phyloP scores from a whole-genome alignment of 2,888 invertebrate genomes.

The Drosophila acutilabella region DNA sequence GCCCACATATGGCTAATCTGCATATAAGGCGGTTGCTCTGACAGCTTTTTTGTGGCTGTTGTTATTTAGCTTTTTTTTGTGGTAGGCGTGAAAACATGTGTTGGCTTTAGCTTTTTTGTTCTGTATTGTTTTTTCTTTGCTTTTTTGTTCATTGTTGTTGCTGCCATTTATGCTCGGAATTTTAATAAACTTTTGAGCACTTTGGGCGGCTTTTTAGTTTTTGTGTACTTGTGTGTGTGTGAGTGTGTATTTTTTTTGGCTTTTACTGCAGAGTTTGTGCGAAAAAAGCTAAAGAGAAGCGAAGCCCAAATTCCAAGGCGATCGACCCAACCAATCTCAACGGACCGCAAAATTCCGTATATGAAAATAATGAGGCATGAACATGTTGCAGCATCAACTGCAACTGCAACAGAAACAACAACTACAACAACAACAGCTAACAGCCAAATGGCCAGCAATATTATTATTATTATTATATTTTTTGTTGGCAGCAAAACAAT shows the following conservation, averaged over 20 bases:
- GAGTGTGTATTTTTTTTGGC: slow-evolving; percentile 18
- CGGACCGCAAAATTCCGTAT: slow-evolving; percentile 80
- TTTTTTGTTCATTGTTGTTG: slow-evolving; percentile 27
- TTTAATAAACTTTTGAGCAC: slow-evolving; percentile 73
- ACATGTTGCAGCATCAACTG: slow-evolving; percentile 64
- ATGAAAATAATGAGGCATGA: slow-evolving; percentile 82
- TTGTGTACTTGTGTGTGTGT: not conserved
- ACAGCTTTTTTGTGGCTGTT: slow-evolving; percentile 51
- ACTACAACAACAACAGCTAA: slow-evolving; percentile 22
- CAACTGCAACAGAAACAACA: slow-evolving; percentile 22
- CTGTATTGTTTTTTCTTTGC: slow-evolving; percentile 2
- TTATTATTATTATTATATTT: slow-evolving; percentile 70
- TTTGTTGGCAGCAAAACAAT: slow-evolving; percentile 66
- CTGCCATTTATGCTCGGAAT: slow-evolving; percentile 63
- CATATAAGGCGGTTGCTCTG: slow-evolving; percentile 72
- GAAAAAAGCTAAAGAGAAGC: slow-evolving; percentile 60
- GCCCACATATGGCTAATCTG: slow-evolving; percentile 72
- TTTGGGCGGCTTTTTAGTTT: slow-evolving; percentile 35
- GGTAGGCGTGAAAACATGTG: slow-evolving; percentile 81
- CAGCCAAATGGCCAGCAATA: slow-evolving; percentile 42
- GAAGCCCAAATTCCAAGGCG: slow-evolving; percentile 58
- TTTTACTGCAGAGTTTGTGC: slow-evolving; percentile 30
- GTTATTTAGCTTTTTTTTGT: slow-evolving; percentile 25
- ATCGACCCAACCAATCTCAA: slow-evolving; percentile 63
- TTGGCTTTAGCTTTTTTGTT: slow-evolving; percentile 48